A percentile compares a stretch with the other conserved stretches of the same genome.
Conservation (phyloP, 2,797 vertebrate species). For the Hipposideros larvatus region DNA sequence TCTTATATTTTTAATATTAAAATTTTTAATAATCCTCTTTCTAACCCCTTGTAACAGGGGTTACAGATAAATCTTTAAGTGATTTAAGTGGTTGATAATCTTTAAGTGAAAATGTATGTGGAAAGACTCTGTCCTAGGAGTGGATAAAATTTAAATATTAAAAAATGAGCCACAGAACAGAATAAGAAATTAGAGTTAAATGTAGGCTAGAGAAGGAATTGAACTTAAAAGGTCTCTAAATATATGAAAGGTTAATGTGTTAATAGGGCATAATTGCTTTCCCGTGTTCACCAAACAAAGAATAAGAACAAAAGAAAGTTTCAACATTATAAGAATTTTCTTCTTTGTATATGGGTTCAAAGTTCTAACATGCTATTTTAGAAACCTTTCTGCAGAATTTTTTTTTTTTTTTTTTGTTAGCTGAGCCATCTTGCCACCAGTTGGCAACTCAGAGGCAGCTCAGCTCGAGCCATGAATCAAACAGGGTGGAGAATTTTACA, state of each 20-base stretch:
- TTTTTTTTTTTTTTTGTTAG: too few relatives aligned
- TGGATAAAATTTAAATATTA: conserved; percentile 51
- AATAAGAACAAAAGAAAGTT: neutral
- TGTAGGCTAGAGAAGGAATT: neutral
- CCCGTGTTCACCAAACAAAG: neutral
- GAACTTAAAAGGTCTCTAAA: conserved; percentile 1
- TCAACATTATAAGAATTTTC: conserved; percentile 11
- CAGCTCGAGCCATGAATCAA: too few relatives aligned
- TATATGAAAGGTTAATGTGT: neutral
- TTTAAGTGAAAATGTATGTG: neutral
- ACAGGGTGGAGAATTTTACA: neutral
- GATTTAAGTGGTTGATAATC: neutral
- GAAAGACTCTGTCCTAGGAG: neutral
- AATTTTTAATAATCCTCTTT: conserved; percentile 20
- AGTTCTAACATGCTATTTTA: conserved; percentile 43
- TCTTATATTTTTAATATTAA: neutral
- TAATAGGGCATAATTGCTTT: neutral
- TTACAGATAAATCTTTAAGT: neutral
- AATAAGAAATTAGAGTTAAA: conserved; percentile 34
- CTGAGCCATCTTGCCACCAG: too few relatives aligned
- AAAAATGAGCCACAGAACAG: neutral
- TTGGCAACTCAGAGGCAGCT: too few relatives aligned
- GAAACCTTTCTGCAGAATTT: neutral
- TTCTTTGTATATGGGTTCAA: neutral
- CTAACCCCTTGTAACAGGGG: neutral